These are phyloP conservation scores for Drosophila parthenogenetica DNA, from an alignment of 2,888 invertebrate species.

Conservation along the genomic window DNA sequence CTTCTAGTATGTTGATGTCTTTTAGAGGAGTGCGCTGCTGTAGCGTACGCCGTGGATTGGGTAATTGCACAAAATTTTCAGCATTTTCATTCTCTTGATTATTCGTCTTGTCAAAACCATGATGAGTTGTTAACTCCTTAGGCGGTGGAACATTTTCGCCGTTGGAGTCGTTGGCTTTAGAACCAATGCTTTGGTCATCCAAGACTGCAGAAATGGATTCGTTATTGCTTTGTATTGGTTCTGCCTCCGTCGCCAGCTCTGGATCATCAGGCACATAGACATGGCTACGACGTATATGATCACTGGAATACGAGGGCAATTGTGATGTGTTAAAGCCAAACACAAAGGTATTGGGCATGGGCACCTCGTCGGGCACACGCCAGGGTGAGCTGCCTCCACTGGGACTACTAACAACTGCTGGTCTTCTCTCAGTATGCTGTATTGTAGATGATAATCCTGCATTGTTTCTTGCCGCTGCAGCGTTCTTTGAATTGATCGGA, in stretches of 20 bases:
- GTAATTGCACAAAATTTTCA: slow-evolving; percentile 66
- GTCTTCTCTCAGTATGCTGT: not conserved
- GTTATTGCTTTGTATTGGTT: not conserved
- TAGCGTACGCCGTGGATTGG: slow-evolving; percentile 72
- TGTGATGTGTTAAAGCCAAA: slow-evolving; percentile 79
- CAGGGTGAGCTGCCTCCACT: slow-evolving; percentile 77
- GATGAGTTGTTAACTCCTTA: not conserved
- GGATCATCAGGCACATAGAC: slow-evolving; percentile 58
- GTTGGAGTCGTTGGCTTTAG: slow-evolving; percentile 74
- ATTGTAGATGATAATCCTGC: slow-evolving; percentile 73
- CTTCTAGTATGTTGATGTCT: slow-evolving; percentile 81
- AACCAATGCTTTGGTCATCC: not conserved
- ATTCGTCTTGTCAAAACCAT: not conserved
- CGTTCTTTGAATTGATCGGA: slow-evolving; percentile 44
- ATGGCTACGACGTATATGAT: slow-evolving; percentile 68
- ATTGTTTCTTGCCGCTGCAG: not conserved
- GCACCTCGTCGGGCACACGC: slow-evolving; percentile 78
- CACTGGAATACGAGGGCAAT: slow-evolving; percentile 83
- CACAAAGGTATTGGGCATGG: slow-evolving; percentile 78
- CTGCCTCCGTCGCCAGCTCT: not conserved
- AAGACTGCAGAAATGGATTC: slow-evolving; percentile 5
- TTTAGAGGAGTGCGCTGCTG: slow-evolving; percentile 79
- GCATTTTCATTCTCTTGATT: slow-evolving; percentile 50
- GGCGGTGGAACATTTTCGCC: slow-evolving; percentile 80
- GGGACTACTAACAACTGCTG: not conserved